Base-by-base conservation (phyloP, 2,797 vertebrate species). In the Onychomys arenicola region DNA sequence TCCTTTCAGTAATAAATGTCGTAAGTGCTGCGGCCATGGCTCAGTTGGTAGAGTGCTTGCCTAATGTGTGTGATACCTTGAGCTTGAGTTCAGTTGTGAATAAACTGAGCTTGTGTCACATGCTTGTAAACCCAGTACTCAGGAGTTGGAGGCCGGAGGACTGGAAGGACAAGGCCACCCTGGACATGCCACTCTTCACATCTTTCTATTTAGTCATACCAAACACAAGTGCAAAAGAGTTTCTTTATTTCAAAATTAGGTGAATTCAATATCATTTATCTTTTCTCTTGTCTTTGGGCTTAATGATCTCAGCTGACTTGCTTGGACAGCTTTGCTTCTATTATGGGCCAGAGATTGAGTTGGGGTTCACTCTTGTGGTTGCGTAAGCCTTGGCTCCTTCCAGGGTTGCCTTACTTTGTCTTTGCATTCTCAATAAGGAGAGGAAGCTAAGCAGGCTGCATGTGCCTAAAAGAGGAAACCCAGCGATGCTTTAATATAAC, bases 231-330 rank as follows among this genome's bases (percentile, higher is more conserved):
- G 89, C 8, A 73, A 80, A 81, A 69, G 43, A 63, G 43, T 75
- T 55, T 81, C 55, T 14, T 17, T 49, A 69, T 91, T 96, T 91
- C 49, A 95, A 81, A 96, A 76, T 52, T 69, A 85, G 32, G 10
- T 91, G 40, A 84, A 55, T 95, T 73, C 32, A 40, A 9, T 2
- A n/a, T 19, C 37, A 12, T 71, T 89, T 86, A 37, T 23, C 73
- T 37, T 55, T 92, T 78, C 16, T 92, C 7, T 34, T 65, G 12
- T 65, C 63, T 85, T 90, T 25, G 17, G 1, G 10, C 63, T 5
- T 94, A 89, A 85, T 65, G 81, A 83, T 88, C 46, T 59, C 43
- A 75, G 52, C 25, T 76, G 73, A 46, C 9, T 89, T 85, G 59
- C 8, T 77, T 81, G 91, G 65, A 12, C 65, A 80, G 34, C 46